Evolutionary conservation across 2,113 vertebrate genomes (phyloP).

Genomic region (Psittacus erithacus): DNA sequence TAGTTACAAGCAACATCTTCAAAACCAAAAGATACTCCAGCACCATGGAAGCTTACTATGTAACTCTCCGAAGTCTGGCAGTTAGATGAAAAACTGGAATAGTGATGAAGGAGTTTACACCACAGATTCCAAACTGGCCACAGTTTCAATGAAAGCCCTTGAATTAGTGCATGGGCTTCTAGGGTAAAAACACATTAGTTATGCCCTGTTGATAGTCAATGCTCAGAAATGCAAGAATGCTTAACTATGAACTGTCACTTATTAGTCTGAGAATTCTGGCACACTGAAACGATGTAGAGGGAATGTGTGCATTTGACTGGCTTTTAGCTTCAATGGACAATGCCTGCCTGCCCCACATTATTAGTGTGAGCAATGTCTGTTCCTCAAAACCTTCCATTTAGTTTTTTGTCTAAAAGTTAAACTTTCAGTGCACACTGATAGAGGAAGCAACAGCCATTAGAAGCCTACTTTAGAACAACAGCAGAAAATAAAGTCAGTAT

Average conservation of each 20-base stretch:
- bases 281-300: background rate
- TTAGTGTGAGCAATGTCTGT: background rate
- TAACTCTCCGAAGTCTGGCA: background rate
- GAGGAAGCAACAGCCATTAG: background rate
- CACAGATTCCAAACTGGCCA: background rate
- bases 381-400: background rate
- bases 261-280: background rate
- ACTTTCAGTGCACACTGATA: background rate
- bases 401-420: background rate
- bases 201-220: background rate
- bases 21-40: background rate
- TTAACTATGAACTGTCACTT: background rate
- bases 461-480: background rate
- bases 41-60: background rate
- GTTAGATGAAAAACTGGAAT: background rate
- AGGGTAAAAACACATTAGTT: constrained; percentile 1
- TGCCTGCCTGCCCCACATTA: background rate
- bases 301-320: background rate
- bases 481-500: background rate
- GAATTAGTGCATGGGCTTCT: background rate
- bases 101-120: background rate
- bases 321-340: background rate
- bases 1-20: background rate
- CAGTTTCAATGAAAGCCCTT: background rate
- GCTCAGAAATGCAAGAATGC: background rate